Evolutionary conservation across 2,888 invertebrate genomes (phyloP), one percentile per base, ranked within the genome.

Genomic region (Tineola bisselliella): DNA sequence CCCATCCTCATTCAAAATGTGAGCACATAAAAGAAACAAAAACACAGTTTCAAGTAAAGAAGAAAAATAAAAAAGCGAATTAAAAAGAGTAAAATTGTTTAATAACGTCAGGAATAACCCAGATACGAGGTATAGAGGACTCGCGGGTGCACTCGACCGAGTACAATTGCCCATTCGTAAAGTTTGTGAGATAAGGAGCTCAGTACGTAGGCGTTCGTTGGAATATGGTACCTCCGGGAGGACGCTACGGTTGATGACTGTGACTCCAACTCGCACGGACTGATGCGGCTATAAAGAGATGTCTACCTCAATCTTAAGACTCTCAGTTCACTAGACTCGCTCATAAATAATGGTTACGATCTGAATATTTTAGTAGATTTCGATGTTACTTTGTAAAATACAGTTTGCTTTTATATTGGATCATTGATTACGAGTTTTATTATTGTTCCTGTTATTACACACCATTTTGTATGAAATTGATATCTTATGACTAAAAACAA

Each of bases 141-240:
- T 73, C 76, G 60, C 62, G 77, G 74, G 78, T 69, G 69, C 72
- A 70, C 74, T 77, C 73, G 70, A 69, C 70, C 67, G 66, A 62
- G 65, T 66, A 72, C 73, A 71, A 77, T 76, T 71, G 75, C 70
- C 75, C 69, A 75, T 77, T 73, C 72, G 69, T 73, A 74, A 77
- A 78, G 66, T 73, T 72, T 63, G 65, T 62, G 56, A 58, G 31
- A 60, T 68, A 57, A 63, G 63, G 62, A 61, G 17, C 13, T 61
- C 59, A 59, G 15, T 30, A 33, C 58, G 60, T 30, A 44, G 44
- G 43, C 60, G 58, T 33, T 44, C 33, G 60, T 44, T 13, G 48
- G 25, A 59, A 31, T 60, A 60, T 44, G 25, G 44, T 30, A 31
- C 62, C 62, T 60, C 57, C 8, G 62, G 62, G 62, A 60, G 15